Conservation (phyloP, 2,797 vertebrate species). For the Clarias fuscus region DNA sequence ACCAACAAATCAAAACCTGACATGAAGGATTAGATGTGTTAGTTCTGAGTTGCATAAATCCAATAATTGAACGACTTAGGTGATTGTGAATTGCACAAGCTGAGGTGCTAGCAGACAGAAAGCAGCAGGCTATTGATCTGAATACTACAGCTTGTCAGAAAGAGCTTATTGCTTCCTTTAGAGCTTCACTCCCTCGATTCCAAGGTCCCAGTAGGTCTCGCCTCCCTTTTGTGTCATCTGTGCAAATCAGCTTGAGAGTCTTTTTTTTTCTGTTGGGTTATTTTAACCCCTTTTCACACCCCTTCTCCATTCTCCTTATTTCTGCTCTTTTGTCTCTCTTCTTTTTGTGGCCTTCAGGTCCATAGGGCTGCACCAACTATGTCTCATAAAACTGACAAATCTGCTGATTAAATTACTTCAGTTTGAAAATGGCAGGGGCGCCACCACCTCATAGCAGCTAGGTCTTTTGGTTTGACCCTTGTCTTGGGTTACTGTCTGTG, state of each 20-base stretch:
- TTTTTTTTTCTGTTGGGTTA: not conserved
- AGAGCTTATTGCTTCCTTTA: constrained; percentile 58
- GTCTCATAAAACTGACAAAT: not conserved
- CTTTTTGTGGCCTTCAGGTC: not conserved
- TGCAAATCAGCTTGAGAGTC: not conserved
- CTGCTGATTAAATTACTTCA: not conserved
- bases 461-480: not conserved
- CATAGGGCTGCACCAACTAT: not conserved
- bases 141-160: constrained; percentile 64
- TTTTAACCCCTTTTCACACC: constrained; percentile 15
- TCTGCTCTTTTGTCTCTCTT: not conserved
- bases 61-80: constrained; percentile 42
- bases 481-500: not conserved
- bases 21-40: constrained; percentile 35
- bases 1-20: constrained; percentile 45
- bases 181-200: constrained; percentile 23
- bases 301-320: not conserved
- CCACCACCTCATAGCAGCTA: not conserved
- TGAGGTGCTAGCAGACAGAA: constrained; percentile 66
- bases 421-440: not conserved
- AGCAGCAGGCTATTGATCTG: constrained; percentile 71
- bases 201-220: not conserved
- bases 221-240: not conserved
- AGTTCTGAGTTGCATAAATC: constrained; percentile 45
- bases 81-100: constrained; percentile 46